Conservation (phyloP, 1,140 invertebrate species). For the Lysiphlebus fabarum region DNA sequence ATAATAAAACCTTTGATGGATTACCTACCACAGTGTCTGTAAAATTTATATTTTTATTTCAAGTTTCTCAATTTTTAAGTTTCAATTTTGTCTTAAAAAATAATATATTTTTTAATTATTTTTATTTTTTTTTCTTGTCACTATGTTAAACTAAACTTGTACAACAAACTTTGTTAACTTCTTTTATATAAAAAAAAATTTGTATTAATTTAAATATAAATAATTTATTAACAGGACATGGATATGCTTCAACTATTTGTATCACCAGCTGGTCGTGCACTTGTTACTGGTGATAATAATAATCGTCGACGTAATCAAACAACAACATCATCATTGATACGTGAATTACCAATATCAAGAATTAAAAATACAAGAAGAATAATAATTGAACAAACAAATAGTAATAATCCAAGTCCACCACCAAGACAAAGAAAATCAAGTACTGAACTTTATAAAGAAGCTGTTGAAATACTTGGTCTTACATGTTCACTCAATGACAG, state of each 20-base stretch:
- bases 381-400: conserved; percentile 33
- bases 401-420: conserved; percentile 36
- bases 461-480: conserved; percentile 58
- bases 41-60: too few species aligned
- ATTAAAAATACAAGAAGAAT: conserved; percentile 36
- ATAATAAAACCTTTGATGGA: too few species aligned
- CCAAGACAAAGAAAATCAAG: conserved; percentile 53
- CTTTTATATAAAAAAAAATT: too few species aligned
- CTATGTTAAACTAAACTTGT: too few species aligned
- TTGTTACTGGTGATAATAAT: conserved; percentile 53
- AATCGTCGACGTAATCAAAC: conserved; percentile 40
- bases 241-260: conserved; percentile 59
- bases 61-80: too few species aligned
- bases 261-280: conserved; percentile 57
- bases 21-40: too few species aligned
- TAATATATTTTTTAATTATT: too few species aligned
- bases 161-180: too few species aligned
- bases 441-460: conserved; percentile 58
- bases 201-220: too few species aligned
- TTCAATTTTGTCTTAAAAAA: too few species aligned
- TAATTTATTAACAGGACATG: conserved; percentile 49
- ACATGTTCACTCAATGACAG: conserved; percentile 61
- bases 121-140: too few species aligned
- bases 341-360: conserved; percentile 39
- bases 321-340: conserved; percentile 46